Base-by-base conservation (phyloP, 2,888 invertebrate species). In the Drosophila prolongata region DNA sequence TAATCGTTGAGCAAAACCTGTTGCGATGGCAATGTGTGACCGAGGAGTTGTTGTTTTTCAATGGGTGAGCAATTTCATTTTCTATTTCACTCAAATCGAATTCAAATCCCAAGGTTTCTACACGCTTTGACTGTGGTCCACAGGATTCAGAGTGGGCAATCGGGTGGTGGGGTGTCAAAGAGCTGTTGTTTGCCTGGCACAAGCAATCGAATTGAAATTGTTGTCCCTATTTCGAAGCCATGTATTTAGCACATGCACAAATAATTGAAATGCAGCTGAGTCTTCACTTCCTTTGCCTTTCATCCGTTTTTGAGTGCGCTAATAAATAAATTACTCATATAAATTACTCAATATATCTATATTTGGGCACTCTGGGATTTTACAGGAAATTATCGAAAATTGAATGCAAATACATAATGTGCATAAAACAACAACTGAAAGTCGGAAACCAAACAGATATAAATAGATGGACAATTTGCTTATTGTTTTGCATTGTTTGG, bases 271-370 rank as follows among this genome's bases (percentile, higher is more conserved):
- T 46, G 34, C 65, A 65, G 52, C 65, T 38, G 65, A 64, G 65
- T 54, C 47, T 47, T 38, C 44, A 37, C 42, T 24, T 56, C 55
- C 42, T 43, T 47, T 53, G 62, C 58, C 24, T 47, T 55, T 72
- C 14, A 19, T 19, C 6, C 70, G 62, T 57, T 19, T 69, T 75
- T 67, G 69, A 76, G 62, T 65, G 35, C 50, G 70, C 60, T 58
- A 79, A 81, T 73, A 75, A 78, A 77, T 82, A 71, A 79, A 81
- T 82, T 77, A 75, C 46, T 35, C 62, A 24, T 27, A 10, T 50
- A n/a, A n/a, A n/a, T n/a, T n/a, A n/a, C n/a, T n/a, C n/a, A 30
- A 30, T 34, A 49, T 38, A 40, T 24, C 35, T 44, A 61, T 37
- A 61, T 43, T 60, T 43, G 58, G 11, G 13, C 14, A 11, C 37